Base-by-base conservation (phyloP, 2,113 vertebrate species). In the Erinaceus europaeus region DNA sequence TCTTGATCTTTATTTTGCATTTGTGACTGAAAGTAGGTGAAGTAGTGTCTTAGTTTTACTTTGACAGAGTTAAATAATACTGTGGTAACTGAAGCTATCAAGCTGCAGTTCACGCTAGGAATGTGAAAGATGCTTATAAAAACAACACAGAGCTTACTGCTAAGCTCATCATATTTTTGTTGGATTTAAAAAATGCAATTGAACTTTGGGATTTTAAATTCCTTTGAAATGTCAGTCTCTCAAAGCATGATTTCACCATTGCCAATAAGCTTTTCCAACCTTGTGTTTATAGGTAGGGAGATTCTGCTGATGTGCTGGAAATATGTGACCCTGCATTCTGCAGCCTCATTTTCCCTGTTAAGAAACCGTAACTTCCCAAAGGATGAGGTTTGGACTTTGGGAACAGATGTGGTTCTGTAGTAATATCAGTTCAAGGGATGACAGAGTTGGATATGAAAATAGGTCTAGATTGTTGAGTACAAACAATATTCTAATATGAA, bases 151-250 rank as follows among this genome's bases (percentile, higher is more conserved):
- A 65, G 74, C 69, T n/a, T 67, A 7, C 77, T 90, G 18, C 65
- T 40, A 34, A 74, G 44, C 65, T 80, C 65, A 69, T 80, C 57
- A 1, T 57, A 46, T 81, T 87, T 92, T 83, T 79, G 38, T 89
- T 83, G 68, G 48, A 76, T 55, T 92, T 62, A 53, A 76, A 82
- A 27, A 21, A 88, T 64, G 50, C 21, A 71, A 17, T 69, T 78
- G 25, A 75, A 82, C 29, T 85, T 91, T 6, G 44, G 46, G 38
- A 36, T 83, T 93, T 89, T 76, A 61, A 78, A 50, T 65, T 74
- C 36, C 48, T 84, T 89, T 81, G n/a, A n/a, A 50, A 89, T 59
- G 46, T 92, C 78, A 34, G 55, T 62, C 20, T 87, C 91, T 82
- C 77, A 75, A 29, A 74, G 65, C 48, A 13, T 69, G 65, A n/a